phyloP scores from a whole-genome alignment of 2,888 invertebrate species.

The Protonemura montana region DNA sequence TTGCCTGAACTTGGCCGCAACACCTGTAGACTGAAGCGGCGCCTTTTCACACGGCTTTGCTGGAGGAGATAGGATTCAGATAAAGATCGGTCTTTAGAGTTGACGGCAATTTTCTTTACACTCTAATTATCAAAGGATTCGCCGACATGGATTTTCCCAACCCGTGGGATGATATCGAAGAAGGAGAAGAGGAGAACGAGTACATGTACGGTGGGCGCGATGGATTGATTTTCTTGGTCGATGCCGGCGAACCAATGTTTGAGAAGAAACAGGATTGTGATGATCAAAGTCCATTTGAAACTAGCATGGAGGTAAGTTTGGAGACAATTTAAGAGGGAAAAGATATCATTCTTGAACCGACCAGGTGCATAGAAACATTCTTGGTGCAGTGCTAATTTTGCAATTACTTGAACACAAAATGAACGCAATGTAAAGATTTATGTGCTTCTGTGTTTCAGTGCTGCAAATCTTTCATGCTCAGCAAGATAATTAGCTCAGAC shows the following conservation, averaged over 20 bases:
- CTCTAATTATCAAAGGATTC: too few relatives aligned
- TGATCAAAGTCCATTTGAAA: conserved; percentile 36
- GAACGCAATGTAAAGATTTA: too few relatives aligned
- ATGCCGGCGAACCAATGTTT: conserved; percentile 48
- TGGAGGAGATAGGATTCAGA: too few relatives aligned
- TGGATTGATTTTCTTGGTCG: conserved; percentile 47
- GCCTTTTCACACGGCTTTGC: too few relatives aligned
- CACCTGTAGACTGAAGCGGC: too few relatives aligned
- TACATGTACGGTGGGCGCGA: conserved; percentile 46
- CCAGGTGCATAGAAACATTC: too few relatives aligned
- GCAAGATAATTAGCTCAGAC: conserved; percentile 47
- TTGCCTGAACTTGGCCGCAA: too few relatives aligned
- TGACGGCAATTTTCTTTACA: too few relatives aligned
- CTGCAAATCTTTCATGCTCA: conserved; percentile 48
- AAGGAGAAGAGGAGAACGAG: conserved; percentile 30
- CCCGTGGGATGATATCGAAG: not conserved
- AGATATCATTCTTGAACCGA: too few relatives aligned
- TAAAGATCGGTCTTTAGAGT: too few relatives aligned
- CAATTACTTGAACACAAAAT: not conserved
- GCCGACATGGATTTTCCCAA: conserved; percentile 26
- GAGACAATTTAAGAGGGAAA: too few relatives aligned
- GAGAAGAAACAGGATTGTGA: conserved; percentile 15
- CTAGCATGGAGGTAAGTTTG: conserved; percentile 42
- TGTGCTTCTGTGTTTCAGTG: conserved; percentile 44
- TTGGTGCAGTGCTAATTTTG: too few relatives aligned